Evolutionary conservation across 2,888 invertebrate species (phyloP).

Genomic region (Melieria crassipennis): DNA sequence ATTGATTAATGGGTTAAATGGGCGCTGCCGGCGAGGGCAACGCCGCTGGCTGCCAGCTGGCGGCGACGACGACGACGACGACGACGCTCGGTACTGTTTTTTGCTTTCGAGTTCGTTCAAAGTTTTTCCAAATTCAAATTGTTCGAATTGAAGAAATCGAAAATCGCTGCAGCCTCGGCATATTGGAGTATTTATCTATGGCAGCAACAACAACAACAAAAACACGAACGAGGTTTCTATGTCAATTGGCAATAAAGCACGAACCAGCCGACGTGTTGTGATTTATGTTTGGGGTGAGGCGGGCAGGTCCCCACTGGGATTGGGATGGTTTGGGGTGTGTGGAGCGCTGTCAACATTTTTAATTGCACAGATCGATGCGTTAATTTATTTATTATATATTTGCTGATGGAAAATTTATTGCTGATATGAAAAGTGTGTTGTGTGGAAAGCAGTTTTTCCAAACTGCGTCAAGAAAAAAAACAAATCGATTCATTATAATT

Average conservation of each 20-base stretch:
- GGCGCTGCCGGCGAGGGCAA: not conserved
- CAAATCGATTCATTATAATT: slow-evolving; percentile 19
- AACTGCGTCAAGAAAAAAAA: not conserved
- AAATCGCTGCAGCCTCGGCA: too few relatives aligned
- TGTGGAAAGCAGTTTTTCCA: not conserved
- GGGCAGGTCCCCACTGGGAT: too few relatives aligned
- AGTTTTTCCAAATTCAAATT: too few relatives aligned
- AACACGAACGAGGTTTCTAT: slow-evolving; percentile 17
- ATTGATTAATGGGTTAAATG: slow-evolving; percentile 37
- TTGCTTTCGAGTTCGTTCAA: too few relatives aligned
- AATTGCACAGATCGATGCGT: slow-evolving; percentile 31
- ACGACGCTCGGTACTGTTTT: too few relatives aligned
- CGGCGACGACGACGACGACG: not conserved
- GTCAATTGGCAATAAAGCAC: slow-evolving; percentile 33
- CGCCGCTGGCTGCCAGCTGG: not conserved
- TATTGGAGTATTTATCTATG: too few relatives aligned
- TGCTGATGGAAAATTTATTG: too few relatives aligned
- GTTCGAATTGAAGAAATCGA: too few relatives aligned
- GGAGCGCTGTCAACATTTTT: slow-evolving; percentile 18
- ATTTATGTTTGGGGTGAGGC: too few relatives aligned
- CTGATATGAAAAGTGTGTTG: too few relatives aligned
- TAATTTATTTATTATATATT: slow-evolving; percentile 33
- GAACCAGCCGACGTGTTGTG: not conserved
- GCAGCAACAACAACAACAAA: too few relatives aligned
- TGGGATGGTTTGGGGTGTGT: not conserved